Conservation (phyloP, 1,140 invertebrate species). For the Hylyphantes graminicola region DNA sequence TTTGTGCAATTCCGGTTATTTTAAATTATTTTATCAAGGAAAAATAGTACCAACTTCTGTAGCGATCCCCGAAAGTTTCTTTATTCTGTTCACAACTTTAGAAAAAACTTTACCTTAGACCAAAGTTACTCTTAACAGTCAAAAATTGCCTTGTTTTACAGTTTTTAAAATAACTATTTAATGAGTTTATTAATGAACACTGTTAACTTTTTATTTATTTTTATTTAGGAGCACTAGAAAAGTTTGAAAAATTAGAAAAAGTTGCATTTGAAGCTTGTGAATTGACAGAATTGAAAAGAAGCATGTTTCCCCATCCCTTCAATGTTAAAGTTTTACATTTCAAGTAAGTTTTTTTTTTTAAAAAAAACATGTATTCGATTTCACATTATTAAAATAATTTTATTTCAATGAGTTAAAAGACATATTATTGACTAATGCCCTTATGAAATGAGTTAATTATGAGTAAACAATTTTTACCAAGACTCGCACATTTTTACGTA, state of each 20-base stretch:
- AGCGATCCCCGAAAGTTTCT: too few species aligned
- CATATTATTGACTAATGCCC: too few species aligned
- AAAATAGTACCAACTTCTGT: too few species aligned
- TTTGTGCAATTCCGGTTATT: too few species aligned
- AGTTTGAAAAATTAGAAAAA: slow-evolving; percentile 7
- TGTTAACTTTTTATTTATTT: neutral
- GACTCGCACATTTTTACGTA: too few species aligned
- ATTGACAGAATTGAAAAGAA: neutral
- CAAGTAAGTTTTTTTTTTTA: slow-evolving; percentile 5
- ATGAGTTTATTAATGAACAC: neutral
- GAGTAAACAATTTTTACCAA: too few species aligned
- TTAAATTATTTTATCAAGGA: too few species aligned
- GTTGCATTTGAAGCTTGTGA: slow-evolving; percentile 1
- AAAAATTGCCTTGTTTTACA: neutral
- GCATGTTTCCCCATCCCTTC: slow-evolving; percentile 11
- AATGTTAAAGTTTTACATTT: neutral
- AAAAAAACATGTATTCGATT: neutral
- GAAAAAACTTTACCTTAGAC: neutral
- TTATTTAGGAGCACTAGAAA: neutral
- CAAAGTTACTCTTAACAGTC: neutral
- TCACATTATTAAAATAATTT: neutral
- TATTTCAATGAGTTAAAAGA: too few species aligned
- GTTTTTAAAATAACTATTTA: neutral
- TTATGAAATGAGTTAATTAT: too few species aligned
- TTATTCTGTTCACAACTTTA: too few species aligned